A percentile compares a stretch with the other conserved stretches of the same genome.
Conservation (phyloP, 2,113 vertebrate genomes). For the Fulica atra region DNA sequence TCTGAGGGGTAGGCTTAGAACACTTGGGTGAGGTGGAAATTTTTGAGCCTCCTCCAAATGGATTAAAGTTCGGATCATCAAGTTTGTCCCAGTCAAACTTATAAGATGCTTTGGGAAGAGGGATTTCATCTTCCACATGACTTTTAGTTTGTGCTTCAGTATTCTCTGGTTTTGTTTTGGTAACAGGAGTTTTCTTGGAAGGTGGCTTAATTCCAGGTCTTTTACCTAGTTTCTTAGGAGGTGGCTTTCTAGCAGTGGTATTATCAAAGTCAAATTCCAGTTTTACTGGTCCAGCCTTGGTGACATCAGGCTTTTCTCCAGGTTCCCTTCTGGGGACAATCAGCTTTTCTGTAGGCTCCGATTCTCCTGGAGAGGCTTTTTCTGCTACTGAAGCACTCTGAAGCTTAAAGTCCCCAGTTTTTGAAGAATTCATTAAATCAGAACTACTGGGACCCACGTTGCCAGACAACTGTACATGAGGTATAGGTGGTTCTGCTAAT, state of each 20-base stretch:
- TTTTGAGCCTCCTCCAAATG: slow-evolving; percentile 66
- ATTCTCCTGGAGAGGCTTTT: neutral
- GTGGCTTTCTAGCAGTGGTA: slow-evolving; percentile 68
- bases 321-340: neutral
- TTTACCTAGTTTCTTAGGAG: slow-evolving; percentile 76
- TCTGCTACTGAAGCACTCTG: slow-evolving; percentile 55
- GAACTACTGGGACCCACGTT: slow-evolving; percentile 67
- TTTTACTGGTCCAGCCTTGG: slow-evolving; percentile 63
- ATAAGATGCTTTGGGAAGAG: slow-evolving; percentile 69
- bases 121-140: slow-evolving; percentile 5
- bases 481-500: neutral
- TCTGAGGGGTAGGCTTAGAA: neutral
- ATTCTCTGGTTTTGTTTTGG: slow-evolving; percentile 1
- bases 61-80: slow-evolving; percentile 82
- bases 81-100: slow-evolving; percentile 75
- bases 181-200: slow-evolving; percentile 10
- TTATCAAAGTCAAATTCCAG: slow-evolving; percentile 85
- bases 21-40: slow-evolving; percentile 67
- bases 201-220: slow-evolving; percentile 69
- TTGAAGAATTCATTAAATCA: slow-evolving; percentile 63
- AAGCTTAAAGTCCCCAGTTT: slow-evolving; percentile 63
- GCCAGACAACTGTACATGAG: slow-evolving; percentile 46
- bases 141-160: neutral
- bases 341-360: neutral
- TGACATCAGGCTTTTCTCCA: neutral